Evolutionary conservation across 2,113 vertebrate species (phyloP).

Genomic region (Jaculus jaculus): DNA sequence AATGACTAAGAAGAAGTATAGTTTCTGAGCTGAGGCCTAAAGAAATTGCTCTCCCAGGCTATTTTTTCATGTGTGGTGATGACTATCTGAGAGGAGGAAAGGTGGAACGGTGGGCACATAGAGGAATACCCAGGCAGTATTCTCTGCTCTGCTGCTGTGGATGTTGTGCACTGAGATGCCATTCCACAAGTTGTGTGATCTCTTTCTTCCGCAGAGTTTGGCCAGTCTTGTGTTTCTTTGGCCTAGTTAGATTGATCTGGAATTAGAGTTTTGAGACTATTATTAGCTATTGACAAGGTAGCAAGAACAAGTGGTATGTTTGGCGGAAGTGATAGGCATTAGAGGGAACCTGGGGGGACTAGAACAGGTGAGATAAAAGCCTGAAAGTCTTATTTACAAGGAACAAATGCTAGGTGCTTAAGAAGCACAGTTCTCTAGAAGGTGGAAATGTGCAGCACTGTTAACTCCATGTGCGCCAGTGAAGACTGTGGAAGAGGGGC

Average conservation of each 20-base stretch:
- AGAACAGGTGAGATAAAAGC: background rate
- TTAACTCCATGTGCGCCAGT: too few relatives aligned
- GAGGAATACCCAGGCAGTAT: background rate
- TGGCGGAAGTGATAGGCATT: background rate
- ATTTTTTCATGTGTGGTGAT: background rate
- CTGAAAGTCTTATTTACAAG: too few relatives aligned
- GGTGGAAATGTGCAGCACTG: background rate
- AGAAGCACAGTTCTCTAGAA: background rate
- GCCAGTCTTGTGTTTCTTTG: background rate
- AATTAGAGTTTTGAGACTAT: background rate
- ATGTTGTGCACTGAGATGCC: rapidly evolving
- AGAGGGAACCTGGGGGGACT: background rate
- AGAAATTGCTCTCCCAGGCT: background rate
- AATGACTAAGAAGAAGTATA: background rate
- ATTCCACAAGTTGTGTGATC: background rate
- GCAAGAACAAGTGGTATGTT: background rate
- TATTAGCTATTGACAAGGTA: background rate
- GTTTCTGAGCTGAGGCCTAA: background rate
- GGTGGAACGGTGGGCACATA: background rate
- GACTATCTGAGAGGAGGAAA: background rate
- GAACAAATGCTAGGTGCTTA: too few relatives aligned
- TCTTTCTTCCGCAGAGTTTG: background rate
- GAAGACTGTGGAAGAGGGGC: background rate
- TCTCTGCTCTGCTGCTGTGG: background rate
- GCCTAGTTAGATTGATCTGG: background rate